Evolutionary conservation across 2,797 vertebrate species (phyloP).

Genomic region (Adrianichthys oophorus): DNA sequence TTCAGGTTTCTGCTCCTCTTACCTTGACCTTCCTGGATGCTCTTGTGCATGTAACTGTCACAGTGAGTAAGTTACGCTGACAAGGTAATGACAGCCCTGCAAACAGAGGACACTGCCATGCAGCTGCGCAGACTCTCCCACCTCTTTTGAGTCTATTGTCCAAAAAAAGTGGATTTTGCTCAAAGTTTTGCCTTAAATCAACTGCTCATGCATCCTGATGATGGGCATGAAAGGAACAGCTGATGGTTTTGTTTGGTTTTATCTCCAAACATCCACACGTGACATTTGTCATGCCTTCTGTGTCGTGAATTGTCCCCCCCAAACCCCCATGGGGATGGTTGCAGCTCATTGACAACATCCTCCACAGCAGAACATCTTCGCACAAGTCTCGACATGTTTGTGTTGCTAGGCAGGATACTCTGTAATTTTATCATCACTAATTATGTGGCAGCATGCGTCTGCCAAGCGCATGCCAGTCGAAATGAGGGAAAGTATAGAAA

Average conservation of each 20-base stretch:
- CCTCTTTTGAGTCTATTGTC: too few relatives aligned
- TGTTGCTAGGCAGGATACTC: slow-evolving; percentile 63
- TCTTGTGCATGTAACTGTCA: too few relatives aligned
- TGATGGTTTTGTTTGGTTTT: too few relatives aligned
- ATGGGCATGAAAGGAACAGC: too few relatives aligned
- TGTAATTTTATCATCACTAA: slow-evolving; percentile 73
- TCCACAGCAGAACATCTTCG: slow-evolving; percentile 11
- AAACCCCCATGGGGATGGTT: background rate
- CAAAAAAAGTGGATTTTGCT: too few relatives aligned
- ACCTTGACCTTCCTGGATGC: too few relatives aligned
- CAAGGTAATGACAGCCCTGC: background rate
- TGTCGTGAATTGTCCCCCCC: background rate
- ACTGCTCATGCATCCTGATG: too few relatives aligned
- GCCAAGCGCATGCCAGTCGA: slow-evolving; percentile 70
- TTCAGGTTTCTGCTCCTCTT: too few relatives aligned
- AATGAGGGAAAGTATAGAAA: slow-evolving; percentile 75
- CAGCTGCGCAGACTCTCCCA: too few relatives aligned
- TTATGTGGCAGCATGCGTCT: slow-evolving; percentile 61
- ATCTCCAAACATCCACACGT: background rate
- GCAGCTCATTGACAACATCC: slow-evolving; percentile 1
- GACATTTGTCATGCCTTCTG: slow-evolving; percentile 15
- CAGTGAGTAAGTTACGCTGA: too few relatives aligned
- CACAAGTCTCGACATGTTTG: slow-evolving; percentile 24
- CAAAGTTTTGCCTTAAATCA: too few relatives aligned
- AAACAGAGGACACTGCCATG: background rate